Evolutionary conservation across 2,113 vertebrate species (phyloP), one percentile per base, ranked within the genome.

Genomic region (Lamprologus speciosus): DNA sequence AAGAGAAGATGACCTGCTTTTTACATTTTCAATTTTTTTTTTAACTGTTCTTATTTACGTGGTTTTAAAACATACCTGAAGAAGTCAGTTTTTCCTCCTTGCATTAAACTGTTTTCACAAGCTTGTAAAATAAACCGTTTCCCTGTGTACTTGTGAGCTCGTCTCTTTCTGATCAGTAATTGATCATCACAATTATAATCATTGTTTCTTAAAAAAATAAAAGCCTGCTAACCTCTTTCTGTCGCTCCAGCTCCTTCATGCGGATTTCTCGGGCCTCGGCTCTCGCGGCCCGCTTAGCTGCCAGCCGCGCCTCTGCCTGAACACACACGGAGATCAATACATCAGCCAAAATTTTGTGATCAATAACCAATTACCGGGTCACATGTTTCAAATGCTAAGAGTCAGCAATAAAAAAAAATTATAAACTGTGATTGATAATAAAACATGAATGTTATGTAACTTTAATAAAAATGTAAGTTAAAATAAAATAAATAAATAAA

Each of bases 191-290:
- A 70, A 70, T 42, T 23, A 42, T 35, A 17, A 26, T 47, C 21
- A 17, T 12, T 16, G 14, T 19, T 31, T 31, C 9, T 85, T 91
- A 84, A 91, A 68, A 9, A 9, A 89, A 88, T 89, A 79, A 92
- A 58, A 91, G 80, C 47, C 16, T 13, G 3, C 80, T 35, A 90
- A 98, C 98, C 97, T 98, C 98, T 23, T 97, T 98, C 94, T 99
- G 98, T 51, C 97, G 95, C 94, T 99, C 98, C 93, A 99, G 96
- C 87, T 99, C 98, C 89, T 97, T 98, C 98, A 99, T 98, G 5
- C 98, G 95, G 90, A 99, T 98, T 88, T 98, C 98, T 4, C 98
- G 93, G 4, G 98, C 98, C 91, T 98, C 98, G 0, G 98, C 98
- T 6, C 98, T 96, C 0, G 97, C 98, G 0, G 97, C 97, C 13